Base-by-base conservation (phyloP, 2,888 invertebrate species). In the Priocnemis perturbator region DNA sequence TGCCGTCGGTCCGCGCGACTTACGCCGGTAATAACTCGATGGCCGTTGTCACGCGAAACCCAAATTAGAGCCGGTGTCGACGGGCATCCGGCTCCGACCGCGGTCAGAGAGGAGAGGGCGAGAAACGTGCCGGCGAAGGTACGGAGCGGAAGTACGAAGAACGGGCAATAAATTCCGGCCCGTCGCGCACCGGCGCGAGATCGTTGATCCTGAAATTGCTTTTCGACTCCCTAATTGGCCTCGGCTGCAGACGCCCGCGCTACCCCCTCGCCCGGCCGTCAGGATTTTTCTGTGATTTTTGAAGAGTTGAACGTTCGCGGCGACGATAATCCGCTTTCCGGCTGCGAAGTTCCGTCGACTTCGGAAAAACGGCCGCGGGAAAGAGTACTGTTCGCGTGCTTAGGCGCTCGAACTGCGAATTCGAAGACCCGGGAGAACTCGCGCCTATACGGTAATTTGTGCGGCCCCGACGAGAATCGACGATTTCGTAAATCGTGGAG, bases 141-240 rank as follows among this genome's bases (percentile, higher is more conserved):
- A 67, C 67, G 64, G 73, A 66, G 71, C 65, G 63, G 73, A 71
- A 71, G 75, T 73, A 76, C 73, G 71, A 80, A 81, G 79, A 81
- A 80, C 79, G 74, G 74, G 75, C 76, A 71, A 82, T 81, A 81
- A 81, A 81, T 81, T 82, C 71, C 73, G 73, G 64, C 76, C 64
- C 75, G 73, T 71, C 76, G 76, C 76, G 76, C 71, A 19, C 77
- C 58, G 67, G 66, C 71, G 73, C 63, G 76, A 75, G 77, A 80
- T 81, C 77, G 79, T 78, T 80, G 82, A 82, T 82, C 76, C 78
- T 79, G 76, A 80, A 81, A 81, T 81, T 81, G 80, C 75, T 81
- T 81, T 79, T 81, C 74, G 76, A 74, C 74, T 78, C 47, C 2
- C 79, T 79, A 79, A 79, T 79, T 79, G 79, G 79, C 70, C 71